Evolutionary conservation across 2,113 vertebrate species (phyloP).

Genomic region (Takifugu bimaculatus): DNA sequence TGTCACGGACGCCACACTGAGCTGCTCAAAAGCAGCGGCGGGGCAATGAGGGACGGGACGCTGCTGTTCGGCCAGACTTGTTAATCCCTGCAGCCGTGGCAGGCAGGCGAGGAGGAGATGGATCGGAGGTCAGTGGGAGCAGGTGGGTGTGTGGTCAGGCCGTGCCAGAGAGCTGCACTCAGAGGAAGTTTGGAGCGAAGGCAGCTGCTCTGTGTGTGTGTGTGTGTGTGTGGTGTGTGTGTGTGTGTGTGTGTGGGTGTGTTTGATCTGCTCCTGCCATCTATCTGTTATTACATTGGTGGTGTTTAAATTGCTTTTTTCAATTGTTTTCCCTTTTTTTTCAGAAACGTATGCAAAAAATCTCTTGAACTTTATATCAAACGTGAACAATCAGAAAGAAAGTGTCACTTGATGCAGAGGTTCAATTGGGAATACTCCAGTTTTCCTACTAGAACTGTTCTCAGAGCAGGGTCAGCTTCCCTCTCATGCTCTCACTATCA

Average conservation of each 20-base stretch:
- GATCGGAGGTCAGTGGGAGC: conserved; percentile 57
- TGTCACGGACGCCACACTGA: too few relatives aligned
- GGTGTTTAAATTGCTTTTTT: not conserved
- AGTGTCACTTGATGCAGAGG: too few relatives aligned
- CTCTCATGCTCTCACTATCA: not conserved
- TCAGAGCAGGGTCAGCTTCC: not conserved
- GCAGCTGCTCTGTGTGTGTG: conserved; percentile 57
- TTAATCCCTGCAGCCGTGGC: conserved; percentile 63
- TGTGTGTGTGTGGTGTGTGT: not conserved
- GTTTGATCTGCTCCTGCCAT: conserved; percentile 40
- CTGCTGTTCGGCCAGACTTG: conserved; percentile 47
- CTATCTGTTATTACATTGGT: conserved; percentile 31
- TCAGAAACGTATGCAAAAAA: too few relatives aligned
- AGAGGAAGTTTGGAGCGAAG: conserved; percentile 49
- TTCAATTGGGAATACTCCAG: too few relatives aligned
- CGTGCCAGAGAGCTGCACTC: conserved; percentile 50
- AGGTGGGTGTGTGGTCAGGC: conserved; percentile 55
- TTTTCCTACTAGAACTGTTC: not conserved
- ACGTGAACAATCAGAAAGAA: too few relatives aligned
- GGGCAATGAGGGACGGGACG: too few relatives aligned
- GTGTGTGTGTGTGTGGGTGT: not conserved
- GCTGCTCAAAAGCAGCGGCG: conserved; percentile 4
- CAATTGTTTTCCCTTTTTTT: too few relatives aligned
- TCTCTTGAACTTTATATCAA: not conserved
- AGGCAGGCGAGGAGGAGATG: conserved; percentile 34